Conservation (phyloP, 30 jellyfish, hydroid and myxozoan genomes). For the Catostylus mosaicus region DNA sequence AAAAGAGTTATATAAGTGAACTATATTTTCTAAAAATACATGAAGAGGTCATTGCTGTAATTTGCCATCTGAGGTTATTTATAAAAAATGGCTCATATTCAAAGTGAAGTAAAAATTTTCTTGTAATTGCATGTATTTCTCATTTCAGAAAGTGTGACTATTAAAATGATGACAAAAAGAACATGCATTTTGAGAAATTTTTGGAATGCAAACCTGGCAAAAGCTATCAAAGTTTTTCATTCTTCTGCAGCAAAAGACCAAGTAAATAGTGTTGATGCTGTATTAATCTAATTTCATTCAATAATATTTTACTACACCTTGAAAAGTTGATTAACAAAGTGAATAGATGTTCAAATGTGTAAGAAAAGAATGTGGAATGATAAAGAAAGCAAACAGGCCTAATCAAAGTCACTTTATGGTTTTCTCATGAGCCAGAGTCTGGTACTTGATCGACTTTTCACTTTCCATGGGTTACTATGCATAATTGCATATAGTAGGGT, state of each 20-base stretch:
- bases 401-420: neutral
- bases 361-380: neutral
- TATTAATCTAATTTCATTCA: neutral
- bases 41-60: neutral
- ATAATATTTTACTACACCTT: neutral
- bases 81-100: neutral
- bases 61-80: neutral
- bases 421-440: neutral
- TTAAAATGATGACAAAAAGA: neutral
- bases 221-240: neutral
- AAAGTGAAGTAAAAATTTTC: neutral
- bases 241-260: neutral
- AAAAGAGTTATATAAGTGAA: neutral
- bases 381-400: neutral
- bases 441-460: neutral
- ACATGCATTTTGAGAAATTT: neutral
- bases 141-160: neutral
- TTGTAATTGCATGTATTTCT: neutral
- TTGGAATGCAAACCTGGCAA: slow-evolving; percentile 24
- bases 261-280: neutral
- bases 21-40: neutral
- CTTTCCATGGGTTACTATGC: no score
- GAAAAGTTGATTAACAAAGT: neutral
- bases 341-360: neutral
- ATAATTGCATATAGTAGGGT: no score